Evolutionary conservation across 2,888 invertebrate species (phyloP).

Genomic region (Lycaena phlaeas): DNA sequence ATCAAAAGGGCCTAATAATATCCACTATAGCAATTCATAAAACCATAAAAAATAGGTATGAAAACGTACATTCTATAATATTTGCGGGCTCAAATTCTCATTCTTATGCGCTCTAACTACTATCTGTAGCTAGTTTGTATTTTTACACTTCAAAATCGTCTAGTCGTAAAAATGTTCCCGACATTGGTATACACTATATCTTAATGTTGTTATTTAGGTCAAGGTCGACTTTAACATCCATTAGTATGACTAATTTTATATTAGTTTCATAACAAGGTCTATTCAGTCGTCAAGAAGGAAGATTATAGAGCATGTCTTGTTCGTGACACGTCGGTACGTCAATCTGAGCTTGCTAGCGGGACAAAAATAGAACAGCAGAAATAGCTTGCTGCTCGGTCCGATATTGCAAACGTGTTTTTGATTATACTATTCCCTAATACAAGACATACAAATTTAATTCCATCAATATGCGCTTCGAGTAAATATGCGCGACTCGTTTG

Average conservation of each 20-base stretch:
- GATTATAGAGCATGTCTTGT: slow-evolving; percentile 44
- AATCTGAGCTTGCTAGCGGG: slow-evolving; percentile 66
- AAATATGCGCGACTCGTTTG: slow-evolving; percentile 13
- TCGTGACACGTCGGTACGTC: slow-evolving; percentile 68
- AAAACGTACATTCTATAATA: slow-evolving; percentile 3
- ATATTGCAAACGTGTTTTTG: slow-evolving; percentile 67
- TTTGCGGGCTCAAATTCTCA: slow-evolving; percentile 1
- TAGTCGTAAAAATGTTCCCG: slow-evolving; percentile 8
- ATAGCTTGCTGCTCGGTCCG: slow-evolving; percentile 64
- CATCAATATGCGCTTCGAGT: slow-evolving; percentile 16
- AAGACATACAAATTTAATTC: slow-evolving; percentile 28
- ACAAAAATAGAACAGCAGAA: slow-evolving; percentile 61
- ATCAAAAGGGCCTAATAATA: not conserved
- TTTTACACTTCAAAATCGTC: not conserved
- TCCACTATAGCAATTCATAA: slow-evolving; percentile 6
- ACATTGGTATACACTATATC: not conserved
- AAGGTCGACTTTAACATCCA: slow-evolving; percentile 48
- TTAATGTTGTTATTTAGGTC: slow-evolving; percentile 47
- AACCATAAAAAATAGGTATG: not conserved
- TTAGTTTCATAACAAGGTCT: slow-evolving; percentile 26
- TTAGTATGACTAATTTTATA: slow-evolving; percentile 16
- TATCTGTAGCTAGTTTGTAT: slow-evolving; percentile 4
- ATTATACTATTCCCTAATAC: slow-evolving; percentile 51
- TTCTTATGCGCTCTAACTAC: slow-evolving; percentile 7
- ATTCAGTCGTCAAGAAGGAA: slow-evolving; percentile 38